A percentile compares a stretch with the other conserved stretches of the same genome.
Conservation (phyloP, 2,888 invertebrate genomes). For the Microctonus hyperodae region DNA sequence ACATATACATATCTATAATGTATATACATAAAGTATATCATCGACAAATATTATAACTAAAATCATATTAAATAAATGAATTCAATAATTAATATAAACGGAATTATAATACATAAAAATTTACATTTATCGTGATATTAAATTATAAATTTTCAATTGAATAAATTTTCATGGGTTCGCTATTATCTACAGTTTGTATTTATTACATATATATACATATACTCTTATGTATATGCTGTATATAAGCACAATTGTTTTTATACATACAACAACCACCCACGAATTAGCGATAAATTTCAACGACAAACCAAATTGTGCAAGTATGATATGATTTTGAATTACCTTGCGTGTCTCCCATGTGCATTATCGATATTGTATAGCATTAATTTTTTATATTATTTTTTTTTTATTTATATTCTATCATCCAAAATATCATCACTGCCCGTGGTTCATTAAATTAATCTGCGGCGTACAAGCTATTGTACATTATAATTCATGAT, state of each 20-base stretch:
- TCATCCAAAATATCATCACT: constrained; percentile 3
- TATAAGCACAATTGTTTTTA: too few species aligned
- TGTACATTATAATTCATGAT: constrained; percentile 18
- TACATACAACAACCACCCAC: neutral
- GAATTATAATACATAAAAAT: neutral
- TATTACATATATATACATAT: neutral
- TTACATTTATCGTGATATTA: constrained; percentile 11
- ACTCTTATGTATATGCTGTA: too few species aligned
- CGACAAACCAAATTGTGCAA: neutral
- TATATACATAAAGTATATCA: too few species aligned
- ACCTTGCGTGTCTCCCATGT: neutral
- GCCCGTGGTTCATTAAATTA: constrained; percentile 54
- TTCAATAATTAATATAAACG: too few species aligned
- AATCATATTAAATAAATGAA: neutral
- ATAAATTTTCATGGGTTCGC: constrained; percentile 12
- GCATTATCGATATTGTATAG: neutral
- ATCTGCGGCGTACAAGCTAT: constrained; percentile 41
- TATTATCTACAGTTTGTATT: neutral
- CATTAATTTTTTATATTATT: neutral
- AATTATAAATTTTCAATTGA: constrained; percentile 30
- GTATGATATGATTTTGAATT: neutral
- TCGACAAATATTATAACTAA: neutral
- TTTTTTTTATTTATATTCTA: neutral
- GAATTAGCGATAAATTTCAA: constrained; percentile 23
- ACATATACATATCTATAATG: too few species aligned